These are phyloP conservation scores for Dolichotis patagonum DNA, from an alignment of 2,113 vertebrate genomes.

Conservation along the genomic window DNA sequence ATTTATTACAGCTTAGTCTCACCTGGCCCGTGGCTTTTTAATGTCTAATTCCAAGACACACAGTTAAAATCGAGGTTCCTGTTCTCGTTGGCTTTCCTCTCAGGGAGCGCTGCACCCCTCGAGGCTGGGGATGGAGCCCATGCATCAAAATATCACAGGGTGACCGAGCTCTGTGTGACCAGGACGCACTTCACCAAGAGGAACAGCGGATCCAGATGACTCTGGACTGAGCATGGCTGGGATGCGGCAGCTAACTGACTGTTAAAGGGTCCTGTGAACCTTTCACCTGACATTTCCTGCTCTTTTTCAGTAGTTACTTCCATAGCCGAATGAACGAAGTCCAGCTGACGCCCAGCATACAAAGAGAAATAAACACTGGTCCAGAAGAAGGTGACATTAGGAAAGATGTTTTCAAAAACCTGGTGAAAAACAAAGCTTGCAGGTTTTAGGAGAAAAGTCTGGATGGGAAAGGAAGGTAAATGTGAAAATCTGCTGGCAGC, in stretches of 20 bases:
- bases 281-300: background rate
- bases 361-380: background rate
- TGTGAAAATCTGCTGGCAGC: background rate
- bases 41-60: constrained; percentile 75
- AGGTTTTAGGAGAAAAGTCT: constrained; percentile 14
- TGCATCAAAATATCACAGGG: constrained; percentile 45
- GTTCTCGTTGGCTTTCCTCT: constrained; percentile 72
- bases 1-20: constrained; percentile 58
- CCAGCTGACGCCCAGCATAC: background rate
- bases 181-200: constrained; percentile 43
- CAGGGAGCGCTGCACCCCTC: constrained; percentile 67
- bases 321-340: background rate
- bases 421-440: constrained; percentile 50
- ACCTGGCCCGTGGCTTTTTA: constrained; percentile 43
- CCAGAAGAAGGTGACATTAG: background rate
- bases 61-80: constrained; percentile 79
- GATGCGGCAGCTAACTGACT: background rate
- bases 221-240: background rate
- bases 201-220: constrained; percentile 22
- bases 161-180: constrained; percentile 54
- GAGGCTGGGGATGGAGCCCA: constrained; percentile 41
- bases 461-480: constrained; percentile 30
- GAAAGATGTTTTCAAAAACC: constrained; percentile 34
- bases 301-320: background rate
- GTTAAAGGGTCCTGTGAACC: background rate